Conservation (phyloP, 2,888 invertebrate species). For the Sinelater perroti region DNA sequence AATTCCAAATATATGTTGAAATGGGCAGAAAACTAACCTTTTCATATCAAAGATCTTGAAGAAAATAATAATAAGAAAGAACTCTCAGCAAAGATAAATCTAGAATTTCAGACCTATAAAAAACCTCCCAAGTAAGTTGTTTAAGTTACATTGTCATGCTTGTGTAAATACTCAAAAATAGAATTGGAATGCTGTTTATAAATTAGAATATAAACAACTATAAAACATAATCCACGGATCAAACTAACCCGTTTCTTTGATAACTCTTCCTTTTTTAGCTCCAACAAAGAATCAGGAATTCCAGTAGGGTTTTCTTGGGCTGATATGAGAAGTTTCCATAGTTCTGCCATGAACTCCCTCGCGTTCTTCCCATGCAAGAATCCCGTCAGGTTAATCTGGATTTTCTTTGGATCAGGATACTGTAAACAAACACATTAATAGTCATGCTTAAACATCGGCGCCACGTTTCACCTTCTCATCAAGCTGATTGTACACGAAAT, state of each 20-base stretch:
- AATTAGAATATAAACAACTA: too few relatives aligned
- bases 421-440: slow-evolving; percentile 60
- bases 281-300: slow-evolving; percentile 93
- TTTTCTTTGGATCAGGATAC: slow-evolving; percentile 97
- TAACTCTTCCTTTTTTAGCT: slow-evolving; percentile 97
- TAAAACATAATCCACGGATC: too few relatives aligned
- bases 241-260: slow-evolving; percentile 80
- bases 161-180: too few relatives aligned
- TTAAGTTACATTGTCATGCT: background rate
- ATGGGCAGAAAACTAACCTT: too few relatives aligned
- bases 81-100: too few relatives aligned
- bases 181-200: too few relatives aligned
- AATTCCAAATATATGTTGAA: too few relatives aligned
- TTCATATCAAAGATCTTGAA: too few relatives aligned
- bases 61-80: too few relatives aligned
- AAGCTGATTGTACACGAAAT: slow-evolving; percentile 98
- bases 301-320: slow-evolving; percentile 96
- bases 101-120: too few relatives aligned
- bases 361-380: slow-evolving; percentile 98
- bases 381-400: slow-evolving; percentile 99
- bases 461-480: slow-evolving; percentile 82
- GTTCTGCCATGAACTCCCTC: slow-evolving; percentile 95
- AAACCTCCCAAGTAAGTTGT: too few relatives aligned
- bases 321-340: slow-evolving; percentile 94
- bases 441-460: slow-evolving; percentile 29